Evolutionary conservation across 2,797 vertebrate genomes (phyloP), one percentile per base, ranked within the genome.

Genomic region (Nannoperca australis): DNA sequence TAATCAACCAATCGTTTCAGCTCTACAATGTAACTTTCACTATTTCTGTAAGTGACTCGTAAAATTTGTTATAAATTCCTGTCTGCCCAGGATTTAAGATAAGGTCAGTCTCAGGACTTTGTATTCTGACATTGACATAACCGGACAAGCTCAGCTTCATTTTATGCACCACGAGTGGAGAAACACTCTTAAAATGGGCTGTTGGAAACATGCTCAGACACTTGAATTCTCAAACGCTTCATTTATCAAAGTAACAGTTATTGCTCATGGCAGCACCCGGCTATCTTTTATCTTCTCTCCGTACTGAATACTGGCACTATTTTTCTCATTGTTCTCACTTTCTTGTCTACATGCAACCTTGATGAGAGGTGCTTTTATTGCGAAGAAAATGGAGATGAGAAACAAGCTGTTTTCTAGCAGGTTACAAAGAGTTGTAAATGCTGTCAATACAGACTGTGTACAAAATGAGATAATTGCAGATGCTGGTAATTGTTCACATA

Each of bases 171-270:
- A 45, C 38, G 53, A 78, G 76, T 81, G 75, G 76, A 85, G 90
- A 85, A 84, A 85, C 63, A 7, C 83, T 68, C 70, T 85, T 86
- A 88, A 89, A 91, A 87, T 82, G 81, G 81, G 70, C 84, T 78
- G 79, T 62, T 76, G 67, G 79, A 88, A 92, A 90, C 80, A 71
- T 83, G 84, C 86, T 90, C 76, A 84, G 78, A 89, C 88, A 90
- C 89, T 90, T 82, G 78, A 87, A 89, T 83, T 84, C 89, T 89
- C 88, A 83, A 88, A 87, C 81, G 83, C 88, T 89, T 91, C 84
- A 93, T 92, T 92, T 91, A 83, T 93, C 88, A 87, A 56, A 40
- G 84, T 89, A 86, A 79, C 82, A 79, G 88, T 91, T 87, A 92
- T 90, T 87, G 86, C 85, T 91, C 63, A 7, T 82, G 91, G 90